phyloP scores from a whole-genome alignment of 2,113 vertebrate species.

The Apistogramma diplotaenia region DNA sequence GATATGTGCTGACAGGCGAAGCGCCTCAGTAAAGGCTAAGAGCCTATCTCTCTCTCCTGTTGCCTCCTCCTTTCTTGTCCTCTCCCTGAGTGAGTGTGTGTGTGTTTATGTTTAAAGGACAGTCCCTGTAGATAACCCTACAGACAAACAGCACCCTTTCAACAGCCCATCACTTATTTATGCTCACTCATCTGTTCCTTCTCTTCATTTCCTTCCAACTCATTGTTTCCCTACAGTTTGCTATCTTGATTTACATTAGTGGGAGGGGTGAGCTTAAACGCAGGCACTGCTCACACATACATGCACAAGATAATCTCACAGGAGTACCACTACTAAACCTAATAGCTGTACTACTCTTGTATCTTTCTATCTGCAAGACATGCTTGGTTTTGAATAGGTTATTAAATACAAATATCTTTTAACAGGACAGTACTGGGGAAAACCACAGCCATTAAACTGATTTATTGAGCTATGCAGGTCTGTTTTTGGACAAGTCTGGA shows the following conservation, averaged over 20 bases:
- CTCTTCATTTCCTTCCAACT: not conserved
- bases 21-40: conserved; percentile 62
- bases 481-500: not conserved
- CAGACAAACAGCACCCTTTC: conserved; percentile 53
- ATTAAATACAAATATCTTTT: not conserved
- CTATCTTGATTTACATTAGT: not conserved
- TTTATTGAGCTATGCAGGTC: not conserved
- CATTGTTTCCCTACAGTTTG: not conserved
- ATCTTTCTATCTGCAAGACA: not conserved
- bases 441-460: not conserved
- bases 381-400: not conserved
- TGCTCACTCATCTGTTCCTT: conserved; percentile 39
- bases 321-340: not conserved
- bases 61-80: not conserved
- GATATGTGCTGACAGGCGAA: conserved; percentile 70
- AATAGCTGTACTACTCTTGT: too few relatives aligned
- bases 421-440: not conserved
- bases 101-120: conserved; percentile 43
- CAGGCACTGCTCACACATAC: not conserved
- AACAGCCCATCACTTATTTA: conserved; percentile 72
- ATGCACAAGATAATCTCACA: not conserved
- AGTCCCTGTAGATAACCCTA: conserved; percentile 36
- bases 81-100: not conserved
- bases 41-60: conserved; percentile 29
- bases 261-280: not conserved